Evolutionary conservation across 2,888 invertebrate genomes (phyloP).

Genomic region (Hypolimnas misippus): DNA sequence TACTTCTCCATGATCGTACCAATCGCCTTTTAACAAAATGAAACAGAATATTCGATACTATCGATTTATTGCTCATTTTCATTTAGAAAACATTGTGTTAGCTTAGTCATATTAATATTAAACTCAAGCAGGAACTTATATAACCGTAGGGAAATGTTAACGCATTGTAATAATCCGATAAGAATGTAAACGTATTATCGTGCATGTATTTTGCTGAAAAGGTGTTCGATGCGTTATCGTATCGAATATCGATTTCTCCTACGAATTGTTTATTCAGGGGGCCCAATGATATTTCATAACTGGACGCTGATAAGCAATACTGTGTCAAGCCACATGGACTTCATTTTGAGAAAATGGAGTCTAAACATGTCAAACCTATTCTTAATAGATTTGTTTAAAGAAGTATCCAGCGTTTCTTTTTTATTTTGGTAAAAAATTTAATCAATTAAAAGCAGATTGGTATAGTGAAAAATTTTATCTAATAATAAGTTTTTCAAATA

Average conservation of each 20-base stretch:
- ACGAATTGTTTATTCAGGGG: constrained; percentile 60
- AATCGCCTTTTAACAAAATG: neutral
- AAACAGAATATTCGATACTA: neutral
- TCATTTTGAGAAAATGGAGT: too few relatives aligned
- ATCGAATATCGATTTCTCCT: constrained; percentile 60
- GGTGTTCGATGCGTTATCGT: constrained; percentile 52
- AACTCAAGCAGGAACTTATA: constrained; percentile 26
- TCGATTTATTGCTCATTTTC: constrained; percentile 25
- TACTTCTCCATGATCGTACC: too few relatives aligned
- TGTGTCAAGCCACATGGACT: too few relatives aligned
- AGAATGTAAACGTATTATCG: constrained; percentile 31
- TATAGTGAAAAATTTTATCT: too few relatives aligned
- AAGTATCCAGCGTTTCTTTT: too few relatives aligned
- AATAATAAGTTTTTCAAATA: too few relatives aligned
- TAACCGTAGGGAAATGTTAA: constrained; percentile 34
- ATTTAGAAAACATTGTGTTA: constrained; percentile 16
- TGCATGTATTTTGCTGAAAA: constrained; percentile 41
- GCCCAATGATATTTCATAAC: too few relatives aligned
- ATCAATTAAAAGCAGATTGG: too few relatives aligned
- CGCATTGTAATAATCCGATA: constrained; percentile 36
- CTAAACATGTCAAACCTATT: too few relatives aligned
- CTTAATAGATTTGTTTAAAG: too few relatives aligned
- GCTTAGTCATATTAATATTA: constrained; percentile 19
- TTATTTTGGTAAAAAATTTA: too few relatives aligned
- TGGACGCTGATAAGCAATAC: too few relatives aligned